Conservation (phyloP, 2,888 invertebrate species). For the Piscicola geometra region DNA sequence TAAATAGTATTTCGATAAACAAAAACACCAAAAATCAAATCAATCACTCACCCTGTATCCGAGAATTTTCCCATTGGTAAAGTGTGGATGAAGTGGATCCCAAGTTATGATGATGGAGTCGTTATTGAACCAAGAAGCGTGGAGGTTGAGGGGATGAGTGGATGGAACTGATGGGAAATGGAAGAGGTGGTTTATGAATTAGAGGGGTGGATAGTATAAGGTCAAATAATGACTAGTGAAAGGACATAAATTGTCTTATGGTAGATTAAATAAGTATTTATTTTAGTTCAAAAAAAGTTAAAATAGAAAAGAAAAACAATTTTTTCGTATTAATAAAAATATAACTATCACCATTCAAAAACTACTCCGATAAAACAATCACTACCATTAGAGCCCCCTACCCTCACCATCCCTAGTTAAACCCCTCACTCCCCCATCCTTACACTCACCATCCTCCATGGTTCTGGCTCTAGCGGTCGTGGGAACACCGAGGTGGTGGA, state of each 20-base stretch:
- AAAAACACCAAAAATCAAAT: no score
- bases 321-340: no score
- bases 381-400: no score
- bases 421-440: no score
- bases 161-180: conserved; percentile 35
- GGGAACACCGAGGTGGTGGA: conserved; percentile 78
- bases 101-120: conserved; percentile 37
- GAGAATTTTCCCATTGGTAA: conserved; percentile 31
- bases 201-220: neutral
- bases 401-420: no score
- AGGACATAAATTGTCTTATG: no score
- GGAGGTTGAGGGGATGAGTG: conserved; percentile 31
- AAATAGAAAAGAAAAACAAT: no score
- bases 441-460: conserved; percentile 66
- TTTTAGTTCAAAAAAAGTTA: no score
- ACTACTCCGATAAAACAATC: no score
- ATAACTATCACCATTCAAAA: no score
- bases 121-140: conserved; percentile 32
- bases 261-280: no score
- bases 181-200: neutral
- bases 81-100: conserved; percentile 27
- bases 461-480: conserved; percentile 77
- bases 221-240: conserved; percentile 7
- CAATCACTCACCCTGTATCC: conserved; percentile 34
- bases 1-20: no score